phyloP scores from a whole-genome alignment of 2,113 vertebrate genomes.

The Elanoides forficatus region DNA sequence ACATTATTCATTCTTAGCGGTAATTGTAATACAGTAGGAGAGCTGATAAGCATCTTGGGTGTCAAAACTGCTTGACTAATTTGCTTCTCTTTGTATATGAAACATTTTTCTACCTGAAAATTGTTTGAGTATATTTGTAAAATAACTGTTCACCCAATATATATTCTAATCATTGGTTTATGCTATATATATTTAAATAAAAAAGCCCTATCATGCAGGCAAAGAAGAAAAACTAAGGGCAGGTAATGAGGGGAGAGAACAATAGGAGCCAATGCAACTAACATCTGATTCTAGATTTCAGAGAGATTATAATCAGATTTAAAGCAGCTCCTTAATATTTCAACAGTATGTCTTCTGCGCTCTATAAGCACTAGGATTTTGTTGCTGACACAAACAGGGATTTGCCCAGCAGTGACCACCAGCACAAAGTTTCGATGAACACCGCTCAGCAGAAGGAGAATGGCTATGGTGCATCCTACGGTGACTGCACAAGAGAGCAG shows the following conservation, averaged over 20 bases:
- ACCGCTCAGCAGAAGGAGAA: neutral
- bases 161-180: neutral
- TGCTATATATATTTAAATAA: neutral
- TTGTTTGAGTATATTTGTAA: neutral
- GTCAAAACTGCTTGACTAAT: neutral
- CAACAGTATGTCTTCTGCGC: neutral
- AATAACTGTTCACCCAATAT: neutral
- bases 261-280: neutral
- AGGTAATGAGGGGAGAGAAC: neutral
- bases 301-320: neutral
- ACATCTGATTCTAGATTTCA: neutral
- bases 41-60: neutral
- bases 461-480: accelerated
- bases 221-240: neutral
- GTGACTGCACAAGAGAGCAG: neutral
- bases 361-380: neutral
- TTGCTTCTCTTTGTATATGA: neutral
- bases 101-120: neutral
- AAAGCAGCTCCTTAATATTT: neutral
- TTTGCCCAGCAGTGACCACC: neutral
- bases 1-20: neutral
- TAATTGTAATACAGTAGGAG: neutral
- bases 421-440: neutral
- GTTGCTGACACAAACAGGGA: neutral
- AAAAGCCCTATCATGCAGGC: neutral